These are phyloP conservation scores for Mastomys natalensis DNA, from an alignment of 2,113 vertebrate species.

Conservation along the genomic window DNA sequence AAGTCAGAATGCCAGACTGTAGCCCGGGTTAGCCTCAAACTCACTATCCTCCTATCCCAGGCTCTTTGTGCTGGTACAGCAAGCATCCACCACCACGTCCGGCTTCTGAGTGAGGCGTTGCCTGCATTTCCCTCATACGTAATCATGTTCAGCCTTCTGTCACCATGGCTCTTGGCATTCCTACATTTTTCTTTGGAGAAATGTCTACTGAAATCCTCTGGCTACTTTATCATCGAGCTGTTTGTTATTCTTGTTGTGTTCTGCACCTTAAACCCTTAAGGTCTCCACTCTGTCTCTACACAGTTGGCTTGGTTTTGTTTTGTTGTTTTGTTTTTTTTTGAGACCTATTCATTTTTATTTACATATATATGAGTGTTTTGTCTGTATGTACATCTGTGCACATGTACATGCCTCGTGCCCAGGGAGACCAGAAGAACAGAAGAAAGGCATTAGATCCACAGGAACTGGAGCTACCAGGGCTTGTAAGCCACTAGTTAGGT, in stretches of 20 bases:
- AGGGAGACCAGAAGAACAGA: neutral
- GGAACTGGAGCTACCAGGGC: neutral
- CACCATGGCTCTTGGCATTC: neutral
- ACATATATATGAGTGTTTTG: neutral
- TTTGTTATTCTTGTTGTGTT: neutral
- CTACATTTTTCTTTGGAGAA: conserved; percentile 4
- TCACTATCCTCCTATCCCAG: neutral
- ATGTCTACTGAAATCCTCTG: conserved; percentile 24
- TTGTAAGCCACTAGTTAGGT: neutral
- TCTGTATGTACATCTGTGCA: neutral
- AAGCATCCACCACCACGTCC: neutral
- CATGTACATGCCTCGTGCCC: neutral
- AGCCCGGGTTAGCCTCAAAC: neutral
- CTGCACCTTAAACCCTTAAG: neutral
- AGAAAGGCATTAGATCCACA: neutral
- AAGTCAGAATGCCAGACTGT: neutral
- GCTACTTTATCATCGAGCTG: neutral
- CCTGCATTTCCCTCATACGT: neutral
- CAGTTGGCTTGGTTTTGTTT: neutral
- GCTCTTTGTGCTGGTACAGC: neutral
- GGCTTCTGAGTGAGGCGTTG: neutral
- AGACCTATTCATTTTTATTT: neutral
- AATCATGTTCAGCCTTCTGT: neutral
- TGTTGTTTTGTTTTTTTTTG: neutral
- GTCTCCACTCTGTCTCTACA: neutral